These are phyloP conservation scores for Apogon talboti DNA, from an alignment of 2,797 vertebrate genomes.

Conservation along the genomic window DNA sequence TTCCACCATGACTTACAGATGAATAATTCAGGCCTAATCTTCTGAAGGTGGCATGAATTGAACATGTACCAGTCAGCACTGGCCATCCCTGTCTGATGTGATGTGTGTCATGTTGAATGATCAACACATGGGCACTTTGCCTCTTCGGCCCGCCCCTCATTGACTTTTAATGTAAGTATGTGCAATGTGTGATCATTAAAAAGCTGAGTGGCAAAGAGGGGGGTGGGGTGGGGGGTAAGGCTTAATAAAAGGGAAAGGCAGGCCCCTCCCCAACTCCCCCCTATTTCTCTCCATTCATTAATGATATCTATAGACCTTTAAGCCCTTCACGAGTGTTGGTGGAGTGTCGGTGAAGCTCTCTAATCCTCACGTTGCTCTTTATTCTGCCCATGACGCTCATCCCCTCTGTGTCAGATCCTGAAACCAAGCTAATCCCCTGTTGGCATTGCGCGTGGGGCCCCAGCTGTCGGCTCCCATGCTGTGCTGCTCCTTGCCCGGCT, in stretches of 20 bases:
- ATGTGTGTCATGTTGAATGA: conserved; percentile 45
- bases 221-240: conserved; percentile 5
- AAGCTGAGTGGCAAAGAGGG: conserved; percentile 21
- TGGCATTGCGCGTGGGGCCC: conserved; percentile 61
- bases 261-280: conserved; percentile 24
- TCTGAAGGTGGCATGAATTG: conserved; percentile 60
- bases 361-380: conserved; percentile 79
- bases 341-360: conserved; percentile 73
- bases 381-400: conserved; percentile 77
- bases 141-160: conserved; percentile 51
- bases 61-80: conserved; percentile 52
- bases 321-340: conserved; percentile 77
- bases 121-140: conserved; percentile 51
- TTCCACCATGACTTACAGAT: conserved; percentile 68
- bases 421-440: conserved; percentile 77
- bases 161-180: conserved; percentile 66
- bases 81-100: conserved; percentile 54
- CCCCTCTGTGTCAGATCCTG: conserved; percentile 76
- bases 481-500: conserved; percentile 57
- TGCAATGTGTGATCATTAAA: conserved; percentile 67
- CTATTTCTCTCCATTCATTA: conserved; percentile 63
- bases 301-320: conserved; percentile 75
- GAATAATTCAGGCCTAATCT: conserved; percentile 77
- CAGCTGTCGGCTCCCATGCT: conserved; percentile 78
- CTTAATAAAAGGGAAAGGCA: conserved; percentile 47